phyloP scores from a whole-genome alignment of 2,888 invertebrate genomes.

The Cyclophora punctaria region DNA sequence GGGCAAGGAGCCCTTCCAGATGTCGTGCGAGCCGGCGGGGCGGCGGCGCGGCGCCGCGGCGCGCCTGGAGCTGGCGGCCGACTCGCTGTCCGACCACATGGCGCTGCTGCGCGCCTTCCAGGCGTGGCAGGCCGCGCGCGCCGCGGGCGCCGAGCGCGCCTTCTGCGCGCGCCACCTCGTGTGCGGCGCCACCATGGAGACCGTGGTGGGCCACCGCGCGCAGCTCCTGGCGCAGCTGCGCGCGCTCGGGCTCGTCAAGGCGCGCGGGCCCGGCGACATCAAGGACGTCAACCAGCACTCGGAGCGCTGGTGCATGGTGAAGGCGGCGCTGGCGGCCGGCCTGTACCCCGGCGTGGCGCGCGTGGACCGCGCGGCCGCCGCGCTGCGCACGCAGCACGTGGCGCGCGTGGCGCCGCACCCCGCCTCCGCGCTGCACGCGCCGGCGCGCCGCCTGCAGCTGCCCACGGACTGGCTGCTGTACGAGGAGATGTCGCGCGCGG shows the following conservation, averaged over 20 bases:
- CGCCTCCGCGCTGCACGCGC: constrained; percentile 77
- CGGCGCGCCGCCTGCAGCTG: constrained; percentile 56
- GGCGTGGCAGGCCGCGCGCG: constrained; percentile 77
- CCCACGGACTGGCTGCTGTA: constrained; percentile 90
- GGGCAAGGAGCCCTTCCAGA: constrained; percentile 83
- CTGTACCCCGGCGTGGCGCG: constrained; percentile 92
- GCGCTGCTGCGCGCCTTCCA: constrained; percentile 87
- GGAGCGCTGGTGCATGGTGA: constrained; percentile 92
- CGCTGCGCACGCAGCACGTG: constrained; percentile 79
- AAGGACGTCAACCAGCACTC: constrained; percentile 87
- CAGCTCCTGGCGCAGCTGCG: constrained; percentile 89
- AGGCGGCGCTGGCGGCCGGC: constrained; percentile 90
- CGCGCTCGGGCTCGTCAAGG: constrained; percentile 82
- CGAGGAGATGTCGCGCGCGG: constrained; percentile 86
- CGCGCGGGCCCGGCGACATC: constrained; percentile 61
- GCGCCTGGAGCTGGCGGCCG: constrained; percentile 82
- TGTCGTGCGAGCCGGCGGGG: constrained; percentile 81
- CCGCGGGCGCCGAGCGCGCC: constrained; percentile 77
- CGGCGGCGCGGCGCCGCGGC: constrained; percentile 77
- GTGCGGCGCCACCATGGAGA: constrained; percentile 89
- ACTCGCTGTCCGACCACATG: constrained; percentile 93
- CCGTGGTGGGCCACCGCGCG: constrained; percentile 88
- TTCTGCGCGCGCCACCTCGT: constrained; percentile 87
- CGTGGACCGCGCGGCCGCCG: constrained; percentile 77
- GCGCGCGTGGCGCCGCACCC: constrained; percentile 71